Percentiles rank a stretch among this genome's conserved stretches.
Conservation (phyloP, 2,113 vertebrate genomes). For the Urocitellus parryii region DNA sequence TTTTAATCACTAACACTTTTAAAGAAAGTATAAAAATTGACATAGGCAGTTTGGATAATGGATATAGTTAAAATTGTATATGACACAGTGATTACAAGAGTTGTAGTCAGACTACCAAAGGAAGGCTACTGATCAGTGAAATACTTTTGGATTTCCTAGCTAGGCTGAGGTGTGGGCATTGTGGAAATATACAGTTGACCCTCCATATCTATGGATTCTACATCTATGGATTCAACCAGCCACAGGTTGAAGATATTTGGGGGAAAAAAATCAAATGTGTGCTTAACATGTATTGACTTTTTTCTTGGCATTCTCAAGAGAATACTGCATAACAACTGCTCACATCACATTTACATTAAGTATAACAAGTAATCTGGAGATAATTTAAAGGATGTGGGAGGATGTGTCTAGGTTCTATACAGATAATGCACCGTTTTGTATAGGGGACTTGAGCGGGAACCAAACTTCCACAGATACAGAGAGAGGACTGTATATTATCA, state of each 20-base stretch:
- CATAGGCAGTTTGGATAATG: conserved; percentile 45
- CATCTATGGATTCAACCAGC: background rate
- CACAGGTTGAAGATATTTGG: background rate
- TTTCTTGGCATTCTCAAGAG: background rate
- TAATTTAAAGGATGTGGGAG: background rate
- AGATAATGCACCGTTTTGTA: background rate
- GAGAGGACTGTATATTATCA: background rate
- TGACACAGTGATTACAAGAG: background rate
- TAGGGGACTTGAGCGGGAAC: background rate
- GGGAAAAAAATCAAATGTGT: background rate
- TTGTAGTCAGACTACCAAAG: conserved; percentile 35
- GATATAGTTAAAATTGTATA: background rate
- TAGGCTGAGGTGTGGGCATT: conserved; percentile 18
- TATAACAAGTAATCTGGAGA: background rate
- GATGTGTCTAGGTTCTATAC: background rate
- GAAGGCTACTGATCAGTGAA: conserved; percentile 54
- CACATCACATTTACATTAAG: background rate
- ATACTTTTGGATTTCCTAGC: conserved; percentile 11
- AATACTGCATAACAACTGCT: background rate
- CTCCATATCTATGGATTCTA: background rate
- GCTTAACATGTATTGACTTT: background rate
- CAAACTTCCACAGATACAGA: background rate
- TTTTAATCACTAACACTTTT: conserved; percentile 55
- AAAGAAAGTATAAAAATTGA: conserved; percentile 32
- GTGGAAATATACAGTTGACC: background rate